Evolutionary conservation across 2,888 invertebrate species (phyloP).

Genomic region (Synanthedon tipuliformis): DNA sequence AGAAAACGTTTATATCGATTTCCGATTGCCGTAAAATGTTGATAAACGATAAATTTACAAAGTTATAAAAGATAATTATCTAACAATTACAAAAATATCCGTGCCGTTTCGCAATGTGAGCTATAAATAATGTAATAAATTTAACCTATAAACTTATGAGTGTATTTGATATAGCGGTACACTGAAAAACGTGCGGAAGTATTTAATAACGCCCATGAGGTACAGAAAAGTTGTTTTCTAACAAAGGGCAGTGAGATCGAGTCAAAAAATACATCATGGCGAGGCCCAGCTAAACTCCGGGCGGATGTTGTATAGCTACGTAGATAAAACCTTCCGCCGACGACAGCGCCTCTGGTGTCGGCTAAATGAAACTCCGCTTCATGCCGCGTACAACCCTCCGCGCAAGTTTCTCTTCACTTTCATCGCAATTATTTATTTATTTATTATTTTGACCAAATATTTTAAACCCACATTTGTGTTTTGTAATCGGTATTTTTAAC

Average conservation of each 20-base stretch:
- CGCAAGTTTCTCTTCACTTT: slow-evolving; percentile 28
- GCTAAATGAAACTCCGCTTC: slow-evolving; percentile 50
- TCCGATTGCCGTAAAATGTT: slow-evolving; percentile 18
- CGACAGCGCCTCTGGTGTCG: slow-evolving; percentile 55
- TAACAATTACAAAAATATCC: background rate
- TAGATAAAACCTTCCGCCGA: slow-evolving; percentile 71
- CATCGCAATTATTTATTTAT: too few relatives aligned
- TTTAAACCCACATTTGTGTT: background rate
- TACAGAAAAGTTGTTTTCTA: slow-evolving; percentile 59
- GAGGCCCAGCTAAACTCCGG: slow-evolving; percentile 48
- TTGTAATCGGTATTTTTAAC: background rate
- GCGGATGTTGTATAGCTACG: slow-evolving; percentile 68
- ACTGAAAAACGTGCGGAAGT: slow-evolving; percentile 43
- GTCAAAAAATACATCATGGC: slow-evolving; percentile 51
- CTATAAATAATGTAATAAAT: slow-evolving; percentile 22
- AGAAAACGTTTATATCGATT: slow-evolving; percentile 38
- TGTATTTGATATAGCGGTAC: slow-evolving; percentile 9
- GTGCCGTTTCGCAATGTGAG: slow-evolving; percentile 2
- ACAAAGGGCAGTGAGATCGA: slow-evolving; percentile 52
- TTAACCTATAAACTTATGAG: slow-evolving; percentile 43
- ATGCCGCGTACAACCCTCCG: slow-evolving; percentile 52
- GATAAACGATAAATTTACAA: slow-evolving; percentile 29
- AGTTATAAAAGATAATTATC: slow-evolving; percentile 15
- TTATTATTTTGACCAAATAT: background rate
- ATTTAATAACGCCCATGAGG: slow-evolving; percentile 34